Evolutionary conservation across 2,797 vertebrate species (phyloP), one percentile per base, ranked within the genome.

Genomic region (Pipistrellus pygmaeus): DNA sequence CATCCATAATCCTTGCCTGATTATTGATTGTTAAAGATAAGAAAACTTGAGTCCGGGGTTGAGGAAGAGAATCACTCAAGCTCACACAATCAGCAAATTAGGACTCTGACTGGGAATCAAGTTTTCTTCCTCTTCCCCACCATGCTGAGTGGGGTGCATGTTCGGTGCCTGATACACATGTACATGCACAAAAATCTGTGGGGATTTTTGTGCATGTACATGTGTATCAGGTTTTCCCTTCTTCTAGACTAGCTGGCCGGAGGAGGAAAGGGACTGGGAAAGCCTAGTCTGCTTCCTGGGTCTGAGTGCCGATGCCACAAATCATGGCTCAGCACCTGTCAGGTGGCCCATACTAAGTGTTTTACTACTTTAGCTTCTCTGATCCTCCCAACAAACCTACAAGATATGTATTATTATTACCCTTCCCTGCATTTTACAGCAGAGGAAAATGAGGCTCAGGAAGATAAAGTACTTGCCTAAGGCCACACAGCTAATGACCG

Each of bases 21-120:
- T 92, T 75, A 85, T 62, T 85, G 44, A 53, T 87, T 41, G 94
- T 93, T 82, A 88, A 87, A 96, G 72, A 87, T 23, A 13, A 94
- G 69, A 88, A 91, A 93, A 57, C 53, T 46, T 51, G 66, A 96
- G 69, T n/a, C 73, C 93, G 38, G 3, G 17, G n/a, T 21, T 53
- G 10, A 32, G 8, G 75, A 69, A 76, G n/a, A 75, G 35, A 68
- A 62, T 46, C 68, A 18, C 21, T 66, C 57, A 77, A 25, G 41
- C 53, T 87, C 91, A 84, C 57, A 71, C 10, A 77, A 38, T 46
- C 60, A 80, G 91, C 62, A 84, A 46, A 30, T 77, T 85, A 68
- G 53, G 71, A 71, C 60, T 44, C 66, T 7, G 23, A 41, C 38
- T 62, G 53, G 66, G 75, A 90, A 76, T 57, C 76, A 35, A 35